Percentiles rank a stretch among this genome's conserved stretches.
Evolutionary conservation across 2,797 vertebrate genomes (phyloP).

Genomic region (Gallinago stenura): DNA sequence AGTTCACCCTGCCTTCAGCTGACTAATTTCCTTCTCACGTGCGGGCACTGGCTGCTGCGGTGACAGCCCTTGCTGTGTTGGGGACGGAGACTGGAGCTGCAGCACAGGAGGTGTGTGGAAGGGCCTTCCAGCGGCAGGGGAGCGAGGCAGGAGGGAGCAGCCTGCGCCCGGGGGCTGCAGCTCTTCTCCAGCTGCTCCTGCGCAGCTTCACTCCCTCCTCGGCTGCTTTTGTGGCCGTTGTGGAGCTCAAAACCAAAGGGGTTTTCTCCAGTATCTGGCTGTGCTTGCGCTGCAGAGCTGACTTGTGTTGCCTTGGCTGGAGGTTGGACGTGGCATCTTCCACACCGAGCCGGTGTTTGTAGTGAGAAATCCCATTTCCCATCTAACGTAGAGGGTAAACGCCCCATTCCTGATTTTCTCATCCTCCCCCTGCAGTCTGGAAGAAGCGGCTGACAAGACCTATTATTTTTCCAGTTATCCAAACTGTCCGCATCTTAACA

Average conservation of each 20-base stretch:
- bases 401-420: accelerated
- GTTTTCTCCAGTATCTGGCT: accelerated
- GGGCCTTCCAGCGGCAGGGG: accelerated
- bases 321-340: accelerated
- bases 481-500: slow-evolving; percentile 67
- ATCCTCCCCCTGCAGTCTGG: not conserved
- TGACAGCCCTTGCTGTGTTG: not conserved
- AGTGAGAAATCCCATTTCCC: accelerated
- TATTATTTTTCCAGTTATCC: slow-evolving; percentile 43
- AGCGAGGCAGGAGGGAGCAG: not conserved
- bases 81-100: not conserved
- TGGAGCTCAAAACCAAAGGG: accelerated
- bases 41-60: not conserved
- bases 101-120: accelerated
- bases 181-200: not conserved
- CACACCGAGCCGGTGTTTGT: accelerated
- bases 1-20: slow-evolving; percentile 40
- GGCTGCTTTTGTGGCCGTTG: accelerated
- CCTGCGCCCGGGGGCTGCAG: not conserved
- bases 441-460: slow-evolving; percentile 30
- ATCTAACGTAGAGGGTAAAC: accelerated
- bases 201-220: accelerated
- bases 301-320: accelerated
- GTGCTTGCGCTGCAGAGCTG: accelerated
- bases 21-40: not conserved